Base-by-base conservation (phyloP, 2,888 invertebrate species). In the Ormyrus nitidulus region DNA sequence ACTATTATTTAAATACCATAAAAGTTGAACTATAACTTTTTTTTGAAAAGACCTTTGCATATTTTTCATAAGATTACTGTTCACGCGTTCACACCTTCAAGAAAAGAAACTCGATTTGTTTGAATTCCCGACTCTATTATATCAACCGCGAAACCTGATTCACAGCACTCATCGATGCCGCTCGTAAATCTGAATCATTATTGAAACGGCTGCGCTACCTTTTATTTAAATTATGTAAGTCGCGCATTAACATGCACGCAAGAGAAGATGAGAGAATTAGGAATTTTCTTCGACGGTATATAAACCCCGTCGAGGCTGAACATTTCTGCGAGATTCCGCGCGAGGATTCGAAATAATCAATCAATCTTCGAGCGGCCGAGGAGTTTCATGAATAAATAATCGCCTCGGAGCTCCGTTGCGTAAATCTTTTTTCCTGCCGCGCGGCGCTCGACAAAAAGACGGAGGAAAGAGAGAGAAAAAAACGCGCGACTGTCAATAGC, bases 321-420 rank as follows among this genome's bases (percentile, higher is more conserved):
- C 10, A 53, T 58, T 51, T 9, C 58, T 4, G 56, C 49, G 8
- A 58, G 34, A 34, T 49, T n/a, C 9, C 13, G 46, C n/a, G 46
- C 44, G 34, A 10, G 9, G 49, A 53, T 72, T 78, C n/a, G 58
- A 69, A 71, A 66, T 66, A 66, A 66, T 80, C 71, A 65, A 80
- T 71, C 71, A 71, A 34, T 34, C 34, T 34, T 34, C 0, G 34
- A 34, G 34, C 34, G 4, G 53, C n/a, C 59, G 51, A 19, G 46
- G 76, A 68, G 51, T 62, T 68, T 71, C 65, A 66, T 72, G 69
- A 62, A 66, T 80, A 76, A 80, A 54, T 80, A 76, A 71, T 70
- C 48, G 19, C 6, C 2, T 46, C 7, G 6, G 13, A 10, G 58
- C 44, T 5, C 13, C 7, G 61, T 80, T 80, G 70, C 71, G 75